phyloP scores from a whole-genome alignment of 1,140 invertebrate genomes.

The Aphelinus atriplicis region DNA sequence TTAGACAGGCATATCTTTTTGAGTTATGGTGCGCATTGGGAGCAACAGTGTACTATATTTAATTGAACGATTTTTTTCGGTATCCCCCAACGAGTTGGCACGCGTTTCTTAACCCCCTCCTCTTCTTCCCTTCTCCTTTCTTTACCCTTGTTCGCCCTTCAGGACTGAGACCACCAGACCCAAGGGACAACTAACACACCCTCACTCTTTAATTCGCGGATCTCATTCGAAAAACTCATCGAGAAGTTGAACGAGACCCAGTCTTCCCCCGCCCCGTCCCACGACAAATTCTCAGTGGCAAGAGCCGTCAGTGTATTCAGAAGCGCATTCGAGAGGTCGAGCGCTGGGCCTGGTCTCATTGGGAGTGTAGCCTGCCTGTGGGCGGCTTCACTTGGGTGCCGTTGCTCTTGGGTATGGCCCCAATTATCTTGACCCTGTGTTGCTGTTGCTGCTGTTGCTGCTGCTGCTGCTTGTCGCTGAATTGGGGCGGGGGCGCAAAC shows the following conservation, averaged over 20 bases:
- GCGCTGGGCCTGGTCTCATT: conserved; percentile 54
- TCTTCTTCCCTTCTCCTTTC: neutral
- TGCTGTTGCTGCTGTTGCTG: conserved; percentile 46
- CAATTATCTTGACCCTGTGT: conserved; percentile 77
- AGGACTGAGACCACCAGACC: no score
- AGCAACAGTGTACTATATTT: conserved; percentile 44
- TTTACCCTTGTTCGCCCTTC: no score
- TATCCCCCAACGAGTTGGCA: conserved; percentile 5
- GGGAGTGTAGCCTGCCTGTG: conserved; percentile 66
- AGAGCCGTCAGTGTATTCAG: no score
- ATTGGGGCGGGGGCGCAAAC: conserved; percentile 77
- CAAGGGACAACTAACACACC: no score
- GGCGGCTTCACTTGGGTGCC: conserved; percentile 62
- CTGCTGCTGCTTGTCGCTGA: conserved; percentile 70
- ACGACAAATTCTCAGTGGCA: no score
- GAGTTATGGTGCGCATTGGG: conserved; percentile 19
- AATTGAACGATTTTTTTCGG: conserved; percentile 40
- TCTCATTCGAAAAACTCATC: no score
- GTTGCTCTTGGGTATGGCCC: conserved; percentile 76
- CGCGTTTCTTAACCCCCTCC: neutral
- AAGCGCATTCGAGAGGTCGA: no score
- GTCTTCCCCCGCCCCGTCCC: no score
- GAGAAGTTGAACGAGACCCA: no score
- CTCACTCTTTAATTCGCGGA: no score
- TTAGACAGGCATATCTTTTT: conserved; percentile 30